Evolutionary conservation across 2,888 invertebrate species (phyloP), one percentile per base, ranked within the genome.

Genomic region (Drosophila basisetae): DNA sequence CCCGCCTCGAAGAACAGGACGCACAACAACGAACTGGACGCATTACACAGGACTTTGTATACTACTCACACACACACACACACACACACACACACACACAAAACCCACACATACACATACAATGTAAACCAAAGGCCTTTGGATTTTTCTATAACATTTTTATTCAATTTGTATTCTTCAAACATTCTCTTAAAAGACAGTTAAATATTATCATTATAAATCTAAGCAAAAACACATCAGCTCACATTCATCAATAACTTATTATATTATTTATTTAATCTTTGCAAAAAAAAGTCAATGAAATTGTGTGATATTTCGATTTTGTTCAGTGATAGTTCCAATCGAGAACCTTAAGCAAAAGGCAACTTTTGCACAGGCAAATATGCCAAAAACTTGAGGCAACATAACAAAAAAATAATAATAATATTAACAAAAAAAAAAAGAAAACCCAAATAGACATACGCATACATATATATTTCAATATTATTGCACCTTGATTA

Each of bases 101-200:
- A 5, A n/a, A 22, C 60, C 65, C 10, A 54, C 22, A 56, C 37
- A 68, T 39, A 22, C 58, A 39, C 43, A 64, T 68, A 91, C 81
- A 84, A 91, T 91, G 90, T 91, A 91, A 91, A 87, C 80, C 62
- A 82, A 77, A 80, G 75, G 79, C 63, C 63, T 69, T 63, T 69
- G 56, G 54, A 56, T 70, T 54, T 73, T 65, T 77, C 68, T 66
- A 83, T 25, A 68, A 49, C 9, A 66, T 62, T 76, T 81, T 75
- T 73, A 83, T 86, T 82, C 72, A 73, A 77, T 84, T 84, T 83
- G 60, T 72, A 80, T 84, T 73, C 63, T 76, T 84, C 62, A 63
- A 43, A 74, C 56, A 33, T 60, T 76, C 77, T 58, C 68, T 52
- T 67, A 3, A 28, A 37, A 55, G 10, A 18, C 54, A 35, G 25